Evolutionary conservation across 2,888 invertebrate species (phyloP), one percentile per base, ranked within the genome.

Genomic region (Drosophila gaucha): DNA sequence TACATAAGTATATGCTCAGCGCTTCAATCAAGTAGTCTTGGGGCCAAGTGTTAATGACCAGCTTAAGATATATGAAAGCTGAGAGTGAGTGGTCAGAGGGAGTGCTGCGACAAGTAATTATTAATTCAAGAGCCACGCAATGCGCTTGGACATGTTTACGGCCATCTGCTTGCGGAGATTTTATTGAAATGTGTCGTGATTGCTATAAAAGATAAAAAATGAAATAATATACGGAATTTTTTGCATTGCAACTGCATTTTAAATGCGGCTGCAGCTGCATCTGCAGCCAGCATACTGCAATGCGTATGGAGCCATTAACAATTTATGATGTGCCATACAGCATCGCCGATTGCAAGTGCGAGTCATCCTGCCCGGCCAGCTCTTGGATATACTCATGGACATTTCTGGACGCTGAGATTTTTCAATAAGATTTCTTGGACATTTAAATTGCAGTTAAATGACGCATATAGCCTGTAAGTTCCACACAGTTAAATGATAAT

Each of bases 251-350:
- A 35, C 39, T 64, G 64, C 62, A 65, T 69, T 62, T 78, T 56
- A 36, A 62, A 74, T 78, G 49, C 50, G 36, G 9, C 49, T 38
- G 36, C 72, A 52, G 36, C 30, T 30, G 31, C 31, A 31, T 9
- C 6, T 12, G 31, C 31, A 9, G 31, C 10, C 30, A 30, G 41
- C 35, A 22, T 14, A 0, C 22, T 59, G 57, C 52, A 55, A 60
- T 64, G 58, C 55, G 56, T 80, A 66, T 36, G 59, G 59, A 57
- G 47, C 63, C 87, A 88, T 83, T 88, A 83, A 86, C 68, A 77
- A 83, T 83, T 88, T 87, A 83, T 83, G 74, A 74, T 86, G 78
- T 66, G 52, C 66, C 83, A 65, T 62, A 58, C 86, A 79, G 60
- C 80, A 51, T 67, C 54, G 66, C 54, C 62, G 73, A 66, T 63